Percentiles rank a stretch among this genome's conserved stretches.
phyloP scores from a whole-genome alignment of 2,888 invertebrate genomes.

The Serrognathus titanus region DNA sequence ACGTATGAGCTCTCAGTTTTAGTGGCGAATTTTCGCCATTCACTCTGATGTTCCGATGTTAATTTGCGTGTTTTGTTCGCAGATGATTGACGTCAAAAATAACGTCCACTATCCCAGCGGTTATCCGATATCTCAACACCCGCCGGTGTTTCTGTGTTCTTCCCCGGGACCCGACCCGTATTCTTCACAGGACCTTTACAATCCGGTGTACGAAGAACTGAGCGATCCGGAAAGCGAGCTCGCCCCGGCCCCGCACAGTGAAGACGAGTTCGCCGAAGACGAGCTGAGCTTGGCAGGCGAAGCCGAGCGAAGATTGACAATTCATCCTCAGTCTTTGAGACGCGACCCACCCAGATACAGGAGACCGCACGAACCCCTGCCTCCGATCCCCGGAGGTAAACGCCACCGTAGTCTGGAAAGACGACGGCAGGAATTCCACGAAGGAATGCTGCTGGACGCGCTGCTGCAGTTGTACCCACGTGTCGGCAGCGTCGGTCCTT shows the following conservation, averaged over 20 bases:
- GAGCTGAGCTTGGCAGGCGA: slow-evolving; percentile 64
- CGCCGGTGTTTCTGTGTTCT: slow-evolving; percentile 69
- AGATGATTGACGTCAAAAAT: slow-evolving; percentile 71
- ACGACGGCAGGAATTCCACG: slow-evolving; percentile 71
- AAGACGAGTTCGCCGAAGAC: slow-evolving; percentile 84
- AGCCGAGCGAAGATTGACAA: slow-evolving; percentile 37
- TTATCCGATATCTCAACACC: slow-evolving; percentile 59
- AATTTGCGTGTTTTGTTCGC: slow-evolving; percentile 38
- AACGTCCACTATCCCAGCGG: slow-evolving; percentile 59
- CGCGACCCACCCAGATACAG: slow-evolving; percentile 53
- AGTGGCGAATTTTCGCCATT: no score
- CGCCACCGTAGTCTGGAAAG: slow-evolving; percentile 53
- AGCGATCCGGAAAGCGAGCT: slow-evolving; percentile 61
- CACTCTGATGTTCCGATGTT: no score
- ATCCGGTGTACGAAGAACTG: slow-evolving; percentile 81
- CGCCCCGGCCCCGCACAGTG: slow-evolving; percentile 64
- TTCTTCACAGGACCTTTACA: slow-evolving; percentile 62
- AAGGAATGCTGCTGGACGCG: slow-evolving; percentile 75
- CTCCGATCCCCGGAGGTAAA: slow-evolving; percentile 58
- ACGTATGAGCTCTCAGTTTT: no score
- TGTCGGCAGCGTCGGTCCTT: slow-evolving; percentile 63
- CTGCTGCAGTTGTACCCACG: slow-evolving; percentile 68
- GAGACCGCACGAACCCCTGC: slow-evolving; percentile 58
- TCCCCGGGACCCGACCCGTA: slow-evolving; percentile 66
- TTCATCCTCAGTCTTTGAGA: slow-evolving; percentile 51